Evolutionary conservation across 1,140 invertebrate genomes (phyloP), one percentile per base, ranked within the genome.

Genomic region (Drosophila nigromelanica): DNA sequence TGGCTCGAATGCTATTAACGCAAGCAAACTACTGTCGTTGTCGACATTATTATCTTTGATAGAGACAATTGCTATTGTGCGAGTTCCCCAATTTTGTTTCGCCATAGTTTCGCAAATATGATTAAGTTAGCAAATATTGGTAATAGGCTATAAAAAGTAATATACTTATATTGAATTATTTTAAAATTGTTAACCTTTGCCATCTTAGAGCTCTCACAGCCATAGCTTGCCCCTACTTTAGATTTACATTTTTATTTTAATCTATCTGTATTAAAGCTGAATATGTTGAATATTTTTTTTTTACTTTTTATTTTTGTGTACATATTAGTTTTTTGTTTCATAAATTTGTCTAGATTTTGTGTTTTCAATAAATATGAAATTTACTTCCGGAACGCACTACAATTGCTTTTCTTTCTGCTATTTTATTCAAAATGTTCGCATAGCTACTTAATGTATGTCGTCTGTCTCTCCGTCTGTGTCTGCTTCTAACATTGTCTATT

Each of bases 1-100:
- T 79, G 64, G 69, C 68, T 77, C 76, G 33, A 79, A 82, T 83
- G 76, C 76, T 68, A 87, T 89, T 87, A 87, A 73, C 60, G 56
- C 83, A 70, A 87, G 82, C 76, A 76, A 87, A 89, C 79, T 76
- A 89, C 54, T 43, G 52, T 40, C 66, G 43, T 56, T 47, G 48
- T 62, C 60, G 14, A 30, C 64, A 52, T 73, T 40, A 58, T 68
- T 45, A 47, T 64, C 55, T 43, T 48, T 62, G 24, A 42, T 42
- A 24, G 6, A 42, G 21, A 37, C 48, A 66, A 42, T 56, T 18
- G 45, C 30, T 63, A 45, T 37, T 43, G 39, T 0, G 43, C 4
- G 8, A 30, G 37, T 70, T 70, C 72, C 14, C 5, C 5, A 30
- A 45, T 39, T 15, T n/a, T 2, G 0, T 37, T 45, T 61, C 66